phyloP scores from a whole-genome alignment of 2,888 invertebrate genomes.

The Apotomis turbidana region DNA sequence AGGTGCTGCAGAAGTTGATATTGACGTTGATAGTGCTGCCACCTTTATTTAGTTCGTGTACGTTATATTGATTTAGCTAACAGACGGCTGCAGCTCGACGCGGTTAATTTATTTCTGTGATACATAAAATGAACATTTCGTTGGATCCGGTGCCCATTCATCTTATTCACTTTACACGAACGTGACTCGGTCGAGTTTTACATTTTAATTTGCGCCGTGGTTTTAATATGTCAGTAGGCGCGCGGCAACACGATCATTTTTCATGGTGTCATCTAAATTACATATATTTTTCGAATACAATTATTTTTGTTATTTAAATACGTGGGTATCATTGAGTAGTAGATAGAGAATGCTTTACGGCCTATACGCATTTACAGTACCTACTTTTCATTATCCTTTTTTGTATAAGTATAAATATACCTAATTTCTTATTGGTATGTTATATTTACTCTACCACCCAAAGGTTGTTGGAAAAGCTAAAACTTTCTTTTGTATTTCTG shows the following conservation, averaged over 20 bases:
- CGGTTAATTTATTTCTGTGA: slow-evolving; percentile 68
- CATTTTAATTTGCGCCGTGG: slow-evolving; percentile 69
- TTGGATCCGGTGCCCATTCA: slow-evolving; percentile 61
- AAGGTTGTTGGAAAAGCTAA: too few species aligned
- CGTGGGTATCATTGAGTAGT: too few species aligned
- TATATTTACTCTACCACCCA: too few species aligned
- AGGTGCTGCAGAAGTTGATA: too few species aligned
- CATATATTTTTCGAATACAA: neutral
- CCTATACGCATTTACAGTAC: too few species aligned
- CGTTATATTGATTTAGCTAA: slow-evolving; percentile 27
- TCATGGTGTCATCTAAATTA: slow-evolving; percentile 46
- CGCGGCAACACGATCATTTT: slow-evolving; percentile 48
- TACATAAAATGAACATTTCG: slow-evolving; percentile 62
- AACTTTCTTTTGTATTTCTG: too few species aligned
- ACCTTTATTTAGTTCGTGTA: too few species aligned
- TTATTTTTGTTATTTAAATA: neutral
- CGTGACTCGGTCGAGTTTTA: slow-evolving; percentile 66
- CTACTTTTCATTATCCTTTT: too few species aligned
- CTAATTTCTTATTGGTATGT: too few species aligned
- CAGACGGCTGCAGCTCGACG: slow-evolving; percentile 30
- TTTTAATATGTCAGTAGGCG: slow-evolving; percentile 59
- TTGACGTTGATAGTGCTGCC: too few species aligned
- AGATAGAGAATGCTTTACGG: too few species aligned
- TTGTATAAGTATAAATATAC: too few species aligned
- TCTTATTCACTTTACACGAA: slow-evolving; percentile 72